A percentile compares a stretch with the other conserved stretches of the same genome.
Conservation (phyloP, 64 coral and sea anemone genomes). For the Montipora foliosa region DNA sequence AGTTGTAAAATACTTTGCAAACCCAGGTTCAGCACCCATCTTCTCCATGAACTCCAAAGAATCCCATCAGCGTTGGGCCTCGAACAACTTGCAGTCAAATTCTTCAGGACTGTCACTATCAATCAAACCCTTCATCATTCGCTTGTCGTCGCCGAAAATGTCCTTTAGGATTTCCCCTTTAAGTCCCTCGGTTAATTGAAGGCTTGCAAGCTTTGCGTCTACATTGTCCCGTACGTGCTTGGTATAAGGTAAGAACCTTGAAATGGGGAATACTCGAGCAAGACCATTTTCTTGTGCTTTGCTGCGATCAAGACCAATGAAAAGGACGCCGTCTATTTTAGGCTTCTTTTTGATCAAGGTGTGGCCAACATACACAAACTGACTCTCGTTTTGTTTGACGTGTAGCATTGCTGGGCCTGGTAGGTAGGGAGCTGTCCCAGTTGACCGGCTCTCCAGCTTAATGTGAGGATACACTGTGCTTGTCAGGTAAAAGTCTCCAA, state of each 20-base stretch:
- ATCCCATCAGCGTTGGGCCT: background rate
- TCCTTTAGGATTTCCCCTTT: background rate
- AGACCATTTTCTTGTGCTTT: constrained; percentile 28
- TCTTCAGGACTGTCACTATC: background rate
- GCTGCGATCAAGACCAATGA: constrained; percentile 10
- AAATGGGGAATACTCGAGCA: constrained; percentile 16
- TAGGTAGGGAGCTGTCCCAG: background rate
- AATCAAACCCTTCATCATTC: background rate
- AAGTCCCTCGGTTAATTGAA: constrained; percentile 19
- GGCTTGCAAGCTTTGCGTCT: background rate
- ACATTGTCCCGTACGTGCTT: background rate
- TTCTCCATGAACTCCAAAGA: background rate
- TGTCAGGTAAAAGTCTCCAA: constrained; percentile 45
- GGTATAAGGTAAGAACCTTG: constrained; percentile 2
- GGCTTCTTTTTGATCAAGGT: background rate
- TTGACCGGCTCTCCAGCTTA: background rate
- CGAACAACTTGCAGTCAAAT: background rate
- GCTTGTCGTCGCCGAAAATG: background rate
- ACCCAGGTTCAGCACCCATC: background rate
- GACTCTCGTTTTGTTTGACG: constrained; percentile 12
- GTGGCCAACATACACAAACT: constrained; percentile 14
- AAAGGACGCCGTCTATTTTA: background rate
- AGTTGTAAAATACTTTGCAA: background rate
- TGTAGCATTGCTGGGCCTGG: background rate
- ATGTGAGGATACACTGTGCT: constrained; percentile 11